Conservation (phyloP, 2,888 invertebrate genomes). For the Mesorhabditis sp. region DNA sequence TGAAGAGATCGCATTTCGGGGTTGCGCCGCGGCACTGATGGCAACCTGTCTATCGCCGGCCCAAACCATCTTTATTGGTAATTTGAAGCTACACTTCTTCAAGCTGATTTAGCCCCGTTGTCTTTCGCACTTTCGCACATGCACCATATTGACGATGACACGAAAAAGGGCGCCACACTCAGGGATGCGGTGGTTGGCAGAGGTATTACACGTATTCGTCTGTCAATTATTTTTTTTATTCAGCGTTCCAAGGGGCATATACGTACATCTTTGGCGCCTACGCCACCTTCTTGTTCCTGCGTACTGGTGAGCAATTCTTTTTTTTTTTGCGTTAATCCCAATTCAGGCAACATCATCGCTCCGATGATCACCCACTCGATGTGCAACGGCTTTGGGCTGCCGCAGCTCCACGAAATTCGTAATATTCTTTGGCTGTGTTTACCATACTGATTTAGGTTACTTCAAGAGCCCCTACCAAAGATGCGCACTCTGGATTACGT, state of each 20-base stretch:
- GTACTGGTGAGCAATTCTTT: conserved; percentile 10
- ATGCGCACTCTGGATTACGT: neutral
- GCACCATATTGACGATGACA: conserved; percentile 51
- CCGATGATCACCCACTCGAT: conserved; percentile 51
- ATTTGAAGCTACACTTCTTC: neutral
- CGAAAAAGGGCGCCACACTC: conserved; percentile 32
- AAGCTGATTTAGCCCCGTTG: conserved; percentile 35
- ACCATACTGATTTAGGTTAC: neutral
- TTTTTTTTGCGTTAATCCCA: conserved; percentile 2
- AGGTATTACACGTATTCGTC: conserved; percentile 19
- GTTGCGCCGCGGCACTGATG: conserved; percentile 46
- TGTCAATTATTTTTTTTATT: conserved; percentile 11
- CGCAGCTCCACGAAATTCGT: conserved; percentile 41
- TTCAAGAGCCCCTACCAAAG: neutral
- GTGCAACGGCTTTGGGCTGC: conserved; percentile 52
- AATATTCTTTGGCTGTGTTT: neutral
- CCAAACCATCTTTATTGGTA: conserved; percentile 15
- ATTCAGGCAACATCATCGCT: conserved; percentile 39
- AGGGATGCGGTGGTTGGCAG: conserved; percentile 29
- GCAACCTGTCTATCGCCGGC: conserved; percentile 9
- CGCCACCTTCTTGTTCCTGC: conserved; percentile 48
- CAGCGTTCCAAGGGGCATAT: conserved; percentile 55
- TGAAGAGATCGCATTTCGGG: conserved; percentile 54
- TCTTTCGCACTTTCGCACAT: conserved; percentile 49
- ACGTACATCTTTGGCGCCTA: conserved; percentile 57